Evolutionary conservation across 1,140 invertebrate species (phyloP), one percentile per base, ranked within the genome.

Genomic region (Drosophila carrolli): DNA sequence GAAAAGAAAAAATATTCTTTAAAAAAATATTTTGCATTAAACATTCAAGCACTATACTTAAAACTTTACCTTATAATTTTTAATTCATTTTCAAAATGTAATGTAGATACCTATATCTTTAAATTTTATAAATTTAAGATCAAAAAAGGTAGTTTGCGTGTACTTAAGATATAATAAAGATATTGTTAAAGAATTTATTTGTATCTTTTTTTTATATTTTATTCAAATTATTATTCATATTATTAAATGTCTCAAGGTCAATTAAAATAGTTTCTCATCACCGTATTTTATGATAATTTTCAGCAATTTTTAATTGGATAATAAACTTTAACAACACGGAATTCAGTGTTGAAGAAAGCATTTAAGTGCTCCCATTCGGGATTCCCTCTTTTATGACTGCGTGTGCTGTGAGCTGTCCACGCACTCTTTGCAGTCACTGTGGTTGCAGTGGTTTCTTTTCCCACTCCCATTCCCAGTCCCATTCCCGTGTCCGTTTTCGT

Each of bases 371-470:
- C 23, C 3, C 19, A 23, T n/a, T 27, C 14, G 13, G 27, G 16
- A 9, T 46, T 44, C 35, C 46, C 27, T 37, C 35, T 35, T 13
- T 19, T 43, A 46, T n/a, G 44, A 27, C 61, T 74, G 43, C 71
- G 56, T 59, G 32, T 13, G 19, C 27, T 14, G 27, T 8, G 27
- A 35, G 48, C 40, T 46, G 29, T 51, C 47, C 70, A 75, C 72
- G 72, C 72, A 75, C 72, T 75, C 59, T 29, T 51, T n/a, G 59
- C 35, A 51, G 40, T 75, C 71, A 70, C 67, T 50, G 59, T 75
- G 37, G 32, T 57, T 80, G 67, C 67, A 51, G 46, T 37, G 32
- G n/a, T 38, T 67, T 29, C 29, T 46, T 35, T 53, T 66, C 27
- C 37, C 66, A 27, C 41, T 27, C 48, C 29, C 23, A 23, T 60